Conservation (phyloP, 35 echinoderm and acorn worm species). For the Holothuria glaberrima region DNA sequence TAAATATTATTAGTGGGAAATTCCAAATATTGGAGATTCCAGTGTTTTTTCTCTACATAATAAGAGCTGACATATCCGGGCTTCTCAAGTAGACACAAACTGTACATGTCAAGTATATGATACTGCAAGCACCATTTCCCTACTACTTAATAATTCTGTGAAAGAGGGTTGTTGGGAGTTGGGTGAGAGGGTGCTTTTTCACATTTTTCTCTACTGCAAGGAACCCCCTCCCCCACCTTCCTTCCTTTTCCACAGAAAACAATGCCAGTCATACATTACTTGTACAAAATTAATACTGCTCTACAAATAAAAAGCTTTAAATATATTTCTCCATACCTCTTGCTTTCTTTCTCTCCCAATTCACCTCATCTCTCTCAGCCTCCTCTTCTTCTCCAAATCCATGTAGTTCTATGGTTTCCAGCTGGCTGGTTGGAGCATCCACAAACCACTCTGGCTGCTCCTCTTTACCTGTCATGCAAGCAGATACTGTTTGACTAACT, state of each 20-base stretch:
- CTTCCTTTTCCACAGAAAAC: neutral
- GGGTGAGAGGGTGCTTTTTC: no score
- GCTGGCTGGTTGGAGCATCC: conserved; percentile 76
- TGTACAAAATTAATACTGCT: neutral
- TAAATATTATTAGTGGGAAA: no score
- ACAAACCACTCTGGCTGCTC: conserved; percentile 95
- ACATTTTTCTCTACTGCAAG: neutral
- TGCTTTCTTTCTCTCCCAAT: conserved; percentile 50
- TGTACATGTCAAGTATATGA: no score
- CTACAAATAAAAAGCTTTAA: neutral
- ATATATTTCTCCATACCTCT: neutral
- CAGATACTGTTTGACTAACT: no score
- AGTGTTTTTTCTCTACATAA: no score
- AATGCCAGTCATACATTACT: neutral
- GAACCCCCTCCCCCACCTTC: conserved; percentile 11
- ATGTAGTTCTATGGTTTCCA: conserved; percentile 86
- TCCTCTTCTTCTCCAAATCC: conserved; percentile 73
- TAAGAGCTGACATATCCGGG: no score
- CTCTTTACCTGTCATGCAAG: neutral
- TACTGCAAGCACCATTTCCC: no score
- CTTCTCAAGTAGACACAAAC: no score
- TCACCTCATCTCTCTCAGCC: conserved; percentile 62
- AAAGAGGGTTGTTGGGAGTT: no score
- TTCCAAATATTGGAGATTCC: no score
- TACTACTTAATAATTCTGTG: no score